Percentiles rank a stretch among this genome's conserved stretches.
Conservation (phyloP, 64 coral and sea anemone species). For the Montipora foliosa region DNA sequence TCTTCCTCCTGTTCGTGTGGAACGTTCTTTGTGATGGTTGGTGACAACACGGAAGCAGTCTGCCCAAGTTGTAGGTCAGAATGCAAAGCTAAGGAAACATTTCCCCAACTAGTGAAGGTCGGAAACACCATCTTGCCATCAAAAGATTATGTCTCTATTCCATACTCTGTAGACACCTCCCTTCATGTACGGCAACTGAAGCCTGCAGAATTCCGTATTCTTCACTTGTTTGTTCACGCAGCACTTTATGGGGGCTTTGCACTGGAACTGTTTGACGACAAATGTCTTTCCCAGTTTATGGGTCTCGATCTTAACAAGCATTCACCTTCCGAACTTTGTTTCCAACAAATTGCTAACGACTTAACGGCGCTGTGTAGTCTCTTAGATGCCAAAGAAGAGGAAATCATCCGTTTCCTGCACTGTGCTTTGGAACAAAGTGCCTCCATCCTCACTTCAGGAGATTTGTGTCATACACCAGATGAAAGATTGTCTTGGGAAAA, state of each 20-base stretch:
- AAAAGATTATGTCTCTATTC: conserved; percentile 43
- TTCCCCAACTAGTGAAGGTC: too few species aligned
- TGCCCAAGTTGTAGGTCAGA: conserved; percentile 54
- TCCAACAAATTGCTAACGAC: conserved; percentile 68
- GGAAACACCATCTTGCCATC: not conserved
- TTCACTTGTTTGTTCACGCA: conserved; percentile 75
- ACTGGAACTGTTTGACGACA: conserved; percentile 53
- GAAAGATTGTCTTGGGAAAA: conserved; percentile 69
- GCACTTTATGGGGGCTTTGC: conserved; percentile 69
- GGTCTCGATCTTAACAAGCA: not conserved
- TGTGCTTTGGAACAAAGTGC: conserved; percentile 41
- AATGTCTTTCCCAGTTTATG: conserved; percentile 36
- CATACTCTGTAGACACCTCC: not conserved
- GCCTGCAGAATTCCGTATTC: conserved; percentile 71
- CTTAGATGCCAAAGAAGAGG: conserved; percentile 68
- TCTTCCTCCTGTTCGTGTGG: conserved; percentile 4
- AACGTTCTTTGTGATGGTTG: not conserved
- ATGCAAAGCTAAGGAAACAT: not conserved
- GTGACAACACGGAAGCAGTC: not conserved
- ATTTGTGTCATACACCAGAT: not conserved
- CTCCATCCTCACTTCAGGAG: conserved; percentile 20
- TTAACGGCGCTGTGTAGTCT: conserved; percentile 52
- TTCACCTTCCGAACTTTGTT: conserved; percentile 60
- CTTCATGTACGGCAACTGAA: conserved; percentile 53
- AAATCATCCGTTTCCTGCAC: conserved; percentile 67